phyloP scores from a whole-genome alignment of 2,888 invertebrate genomes.

The Brachylomia viminalis region DNA sequence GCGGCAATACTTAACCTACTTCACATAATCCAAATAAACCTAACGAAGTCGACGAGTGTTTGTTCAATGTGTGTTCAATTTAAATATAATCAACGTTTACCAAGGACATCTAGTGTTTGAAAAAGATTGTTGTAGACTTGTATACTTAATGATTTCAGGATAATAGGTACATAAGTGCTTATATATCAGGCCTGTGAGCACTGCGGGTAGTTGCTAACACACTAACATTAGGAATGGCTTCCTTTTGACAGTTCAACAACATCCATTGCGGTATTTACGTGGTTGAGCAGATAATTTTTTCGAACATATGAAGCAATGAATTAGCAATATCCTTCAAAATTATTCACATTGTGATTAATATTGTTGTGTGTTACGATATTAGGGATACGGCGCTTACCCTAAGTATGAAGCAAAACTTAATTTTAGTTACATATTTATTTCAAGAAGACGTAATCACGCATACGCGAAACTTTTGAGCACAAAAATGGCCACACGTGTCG shows the following conservation, averaged over 20 bases:
- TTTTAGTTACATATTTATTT: background rate
- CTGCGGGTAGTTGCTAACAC: too few species aligned
- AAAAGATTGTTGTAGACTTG: conserved; percentile 13
- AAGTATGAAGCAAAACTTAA: background rate
- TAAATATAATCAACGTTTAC: conserved; percentile 32
- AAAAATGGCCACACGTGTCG: too few species aligned
- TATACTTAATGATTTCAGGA: background rate
- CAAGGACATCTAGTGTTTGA: conserved; percentile 14
- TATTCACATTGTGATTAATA: too few species aligned
- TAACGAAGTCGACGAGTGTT: conserved; percentile 20
- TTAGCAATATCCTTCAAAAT: too few species aligned
- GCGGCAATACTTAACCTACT: conserved; percentile 36
- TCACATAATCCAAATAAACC: conserved; percentile 39
- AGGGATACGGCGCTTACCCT: background rate
- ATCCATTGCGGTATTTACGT: too few species aligned
- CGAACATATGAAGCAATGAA: too few species aligned
- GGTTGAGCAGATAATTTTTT: too few species aligned
- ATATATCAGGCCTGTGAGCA: background rate
- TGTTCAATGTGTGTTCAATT: conserved; percentile 24
- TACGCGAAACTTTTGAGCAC: too few species aligned
- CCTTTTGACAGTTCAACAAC: too few species aligned
- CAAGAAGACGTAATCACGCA: background rate
- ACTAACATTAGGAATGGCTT: too few species aligned
- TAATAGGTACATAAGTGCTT: background rate
- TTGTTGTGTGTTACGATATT: too few species aligned